Conservation (phyloP, 2,797 vertebrate species). For the Australoheros facetus region DNA sequence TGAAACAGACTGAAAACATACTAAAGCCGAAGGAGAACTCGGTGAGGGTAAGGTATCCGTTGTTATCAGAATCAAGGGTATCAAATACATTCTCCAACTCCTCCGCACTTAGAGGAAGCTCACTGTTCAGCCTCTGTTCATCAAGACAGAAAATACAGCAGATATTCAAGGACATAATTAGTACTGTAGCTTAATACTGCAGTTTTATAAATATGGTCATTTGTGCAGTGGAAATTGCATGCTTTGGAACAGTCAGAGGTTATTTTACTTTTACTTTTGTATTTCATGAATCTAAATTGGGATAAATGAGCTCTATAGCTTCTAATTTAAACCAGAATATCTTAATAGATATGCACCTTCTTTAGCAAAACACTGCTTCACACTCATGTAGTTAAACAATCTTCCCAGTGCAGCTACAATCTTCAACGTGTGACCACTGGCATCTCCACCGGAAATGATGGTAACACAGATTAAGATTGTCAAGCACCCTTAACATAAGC, state of each 20-base stretch:
- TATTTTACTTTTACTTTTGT: not conserved
- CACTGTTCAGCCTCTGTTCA: conserved; percentile 86
- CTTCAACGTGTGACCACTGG: not conserved
- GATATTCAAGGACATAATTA: conserved; percentile 37
- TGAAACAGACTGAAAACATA: conserved; percentile 72
- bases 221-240: not conserved
- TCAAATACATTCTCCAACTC: conserved; percentile 93
- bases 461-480: not conserved
- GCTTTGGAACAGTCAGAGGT: not conserved
- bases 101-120: conserved; percentile 87
- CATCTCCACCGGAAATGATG: not conserved
- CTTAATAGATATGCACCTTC: not conserved
- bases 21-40: conserved; percentile 94
- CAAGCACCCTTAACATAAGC: not conserved
- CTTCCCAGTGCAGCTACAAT: conserved; percentile 2
- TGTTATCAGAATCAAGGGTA: conserved; percentile 88
- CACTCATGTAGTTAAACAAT: not conserved
- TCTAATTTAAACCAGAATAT: not conserved
- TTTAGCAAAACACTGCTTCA: not conserved
- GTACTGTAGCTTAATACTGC: conserved; percentile 43
- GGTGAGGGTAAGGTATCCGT: conserved; percentile 88
- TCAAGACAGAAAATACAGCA: conserved; percentile 63
- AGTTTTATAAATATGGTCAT: conserved; percentile 16
- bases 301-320: not conserved
- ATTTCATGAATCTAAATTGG: not conserved